Percentiles rank a stretch among this genome's conserved stretches.
Evolutionary conservation across 2,888 invertebrate genomes (phyloP).

Genomic region (Allophyes oxyacanthae): DNA sequence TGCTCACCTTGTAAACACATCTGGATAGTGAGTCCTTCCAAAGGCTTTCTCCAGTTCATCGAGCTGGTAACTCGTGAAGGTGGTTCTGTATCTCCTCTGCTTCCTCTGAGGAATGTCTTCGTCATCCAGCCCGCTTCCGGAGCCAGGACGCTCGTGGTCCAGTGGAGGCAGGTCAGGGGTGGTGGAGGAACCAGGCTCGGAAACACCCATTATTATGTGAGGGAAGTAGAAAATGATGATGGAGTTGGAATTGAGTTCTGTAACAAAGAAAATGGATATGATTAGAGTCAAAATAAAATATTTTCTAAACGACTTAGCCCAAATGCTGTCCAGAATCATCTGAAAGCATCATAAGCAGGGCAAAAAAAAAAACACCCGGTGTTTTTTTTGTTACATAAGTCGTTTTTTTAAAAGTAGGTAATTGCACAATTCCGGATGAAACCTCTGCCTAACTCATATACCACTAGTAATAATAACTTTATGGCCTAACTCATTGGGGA

Average conservation of each 20-base stretch:
- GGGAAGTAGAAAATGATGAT: conserved; percentile 45
- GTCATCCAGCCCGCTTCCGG: conserved; percentile 88
- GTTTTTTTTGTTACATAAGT: too few relatives aligned
- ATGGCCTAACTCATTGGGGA: too few relatives aligned
- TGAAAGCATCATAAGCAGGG: too few relatives aligned
- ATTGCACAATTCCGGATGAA: too few relatives aligned
- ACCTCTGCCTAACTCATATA: too few relatives aligned
- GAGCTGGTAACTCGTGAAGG: conserved; percentile 97
- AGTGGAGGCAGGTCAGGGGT: conserved; percentile 76
- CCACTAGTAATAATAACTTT: too few relatives aligned
- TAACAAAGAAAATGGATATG: conserved; percentile 52
- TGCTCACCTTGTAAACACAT: conserved; percentile 97
- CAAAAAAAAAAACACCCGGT: too few relatives aligned
- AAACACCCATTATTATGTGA: conserved; percentile 77
- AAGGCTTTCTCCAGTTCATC: conserved; percentile 99
- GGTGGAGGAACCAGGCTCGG: conserved; percentile 78
- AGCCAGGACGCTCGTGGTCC: conserved; percentile 79
- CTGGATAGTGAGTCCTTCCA: conserved; percentile 99
- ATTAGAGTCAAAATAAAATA: too few relatives aligned
- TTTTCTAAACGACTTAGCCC: too few relatives aligned
- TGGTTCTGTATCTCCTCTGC: conserved; percentile 97
- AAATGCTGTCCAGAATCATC: too few relatives aligned
- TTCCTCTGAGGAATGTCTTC: conserved; percentile 96
- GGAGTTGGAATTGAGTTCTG: conserved; percentile 55
- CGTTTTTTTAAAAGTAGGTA: too few relatives aligned